Evolutionary conservation across 2,888 invertebrate genomes (phyloP).

Genomic region (Pammene aurita): DNA sequence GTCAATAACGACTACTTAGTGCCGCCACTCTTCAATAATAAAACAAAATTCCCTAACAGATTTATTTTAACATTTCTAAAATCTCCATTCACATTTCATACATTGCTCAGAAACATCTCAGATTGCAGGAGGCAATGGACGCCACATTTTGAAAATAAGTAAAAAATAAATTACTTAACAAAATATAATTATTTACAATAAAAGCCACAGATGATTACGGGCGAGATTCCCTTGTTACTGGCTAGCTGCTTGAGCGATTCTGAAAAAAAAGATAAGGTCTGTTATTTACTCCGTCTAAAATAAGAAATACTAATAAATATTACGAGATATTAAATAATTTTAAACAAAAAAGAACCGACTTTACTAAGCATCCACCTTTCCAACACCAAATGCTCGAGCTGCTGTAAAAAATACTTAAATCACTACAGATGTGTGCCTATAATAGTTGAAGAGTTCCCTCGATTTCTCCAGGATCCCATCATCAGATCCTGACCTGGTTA

Average conservation of each 20-base stretch:
- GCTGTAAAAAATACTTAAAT: no score
- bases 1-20: no score
- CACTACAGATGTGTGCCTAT: no score
- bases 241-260: slow-evolving; percentile 55
- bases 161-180: slow-evolving; percentile 42
- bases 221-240: slow-evolving; percentile 49
- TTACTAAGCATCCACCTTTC: no score
- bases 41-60: slow-evolving; percentile 28
- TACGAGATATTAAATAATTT: no score
- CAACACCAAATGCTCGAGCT: no score
- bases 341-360: no score
- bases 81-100: slow-evolving; percentile 37
- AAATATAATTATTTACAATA: slow-evolving; percentile 58
- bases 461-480: no score
- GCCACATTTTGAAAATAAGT: slow-evolving; percentile 32
- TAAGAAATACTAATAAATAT: no score
- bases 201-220: slow-evolving; percentile 35
- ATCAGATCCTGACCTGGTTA: no score
- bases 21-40: slow-evolving; percentile 7
- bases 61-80: slow-evolving; percentile 37
- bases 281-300: slow-evolving; percentile 78
- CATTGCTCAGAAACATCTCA: slow-evolving; percentile 36
- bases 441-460: no score
- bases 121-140: slow-evolving; percentile 31
- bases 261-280: slow-evolving; percentile 51